phyloP scores from a whole-genome alignment of 2,888 invertebrate species.

The Cephus pulcher region DNA sequence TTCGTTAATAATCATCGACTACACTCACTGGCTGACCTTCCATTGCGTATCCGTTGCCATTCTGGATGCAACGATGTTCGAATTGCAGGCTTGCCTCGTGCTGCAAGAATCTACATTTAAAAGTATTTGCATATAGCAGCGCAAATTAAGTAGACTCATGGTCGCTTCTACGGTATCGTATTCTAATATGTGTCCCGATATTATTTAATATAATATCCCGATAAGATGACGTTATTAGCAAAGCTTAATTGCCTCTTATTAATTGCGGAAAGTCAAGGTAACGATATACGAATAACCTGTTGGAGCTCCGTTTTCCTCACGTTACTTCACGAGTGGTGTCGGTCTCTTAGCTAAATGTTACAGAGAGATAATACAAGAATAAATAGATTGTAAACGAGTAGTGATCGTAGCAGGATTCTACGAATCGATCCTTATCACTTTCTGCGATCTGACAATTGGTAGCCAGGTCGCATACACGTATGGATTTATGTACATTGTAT shows the following conservation, averaged over 20 bases:
- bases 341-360: not conserved
- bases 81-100: not conserved
- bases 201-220: not conserved
- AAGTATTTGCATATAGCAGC: not conserved
- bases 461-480: not conserved
- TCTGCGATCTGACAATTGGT: not conserved
- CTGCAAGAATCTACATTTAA: not conserved
- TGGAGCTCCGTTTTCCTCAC: not conserved
- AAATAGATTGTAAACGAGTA: not conserved
- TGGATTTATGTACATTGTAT: not conserved
- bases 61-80: not conserved
- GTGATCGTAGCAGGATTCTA: not conserved
- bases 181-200: not conserved
- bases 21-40: not conserved
- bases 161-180: not conserved
- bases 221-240: not conserved
- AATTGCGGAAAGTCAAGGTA: not conserved
- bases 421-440: not conserved
- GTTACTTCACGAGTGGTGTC: not conserved
- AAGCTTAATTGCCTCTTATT: not conserved
- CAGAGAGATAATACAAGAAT: not conserved
- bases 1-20: not conserved
- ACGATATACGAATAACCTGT: not conserved
- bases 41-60: not conserved
- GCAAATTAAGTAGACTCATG: not conserved